A percentile compares a stretch with the other conserved stretches of the same genome.
Conservation (phyloP, 2,888 invertebrate species). For the Plagodis pulveraria region DNA sequence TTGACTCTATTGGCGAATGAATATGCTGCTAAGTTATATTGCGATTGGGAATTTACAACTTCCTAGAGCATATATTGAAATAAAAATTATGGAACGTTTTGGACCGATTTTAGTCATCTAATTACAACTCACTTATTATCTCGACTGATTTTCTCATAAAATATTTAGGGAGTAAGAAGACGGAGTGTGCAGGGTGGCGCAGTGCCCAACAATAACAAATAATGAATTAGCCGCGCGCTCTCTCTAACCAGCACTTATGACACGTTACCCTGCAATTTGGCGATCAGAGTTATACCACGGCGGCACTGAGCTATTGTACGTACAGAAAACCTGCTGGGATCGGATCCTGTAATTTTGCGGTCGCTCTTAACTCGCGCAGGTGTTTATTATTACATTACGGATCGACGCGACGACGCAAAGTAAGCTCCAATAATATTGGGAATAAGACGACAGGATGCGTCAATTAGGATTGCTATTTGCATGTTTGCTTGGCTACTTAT, state of each 20-base stretch:
- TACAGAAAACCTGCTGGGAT: slow-evolving; percentile 62
- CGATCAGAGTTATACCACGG: slow-evolving; percentile 62
- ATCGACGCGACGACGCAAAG: slow-evolving; percentile 43
- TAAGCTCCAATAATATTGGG: slow-evolving; percentile 51
- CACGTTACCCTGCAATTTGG: slow-evolving; percentile 81
- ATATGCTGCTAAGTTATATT: neutral
- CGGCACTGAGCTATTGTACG: slow-evolving; percentile 61
- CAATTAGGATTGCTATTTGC: slow-evolving; percentile 42
- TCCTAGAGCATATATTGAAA: neutral
- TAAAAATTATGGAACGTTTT: too few relatives aligned
- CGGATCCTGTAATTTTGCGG: slow-evolving; percentile 77
- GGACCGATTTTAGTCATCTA: too few relatives aligned
- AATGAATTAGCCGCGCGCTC: slow-evolving; percentile 41
- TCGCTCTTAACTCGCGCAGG: slow-evolving; percentile 59
- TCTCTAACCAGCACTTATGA: slow-evolving; percentile 66
- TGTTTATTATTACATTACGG: slow-evolving; percentile 67
- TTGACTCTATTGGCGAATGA: too few relatives aligned
- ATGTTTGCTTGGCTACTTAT: slow-evolving; percentile 27
- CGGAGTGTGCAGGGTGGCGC: neutral
- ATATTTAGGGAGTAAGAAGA: slow-evolving; percentile 3
- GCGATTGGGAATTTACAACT: neutral
- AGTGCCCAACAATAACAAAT: slow-evolving; percentile 27
- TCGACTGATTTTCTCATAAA: slow-evolving; percentile 8
- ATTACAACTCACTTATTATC: too few relatives aligned
- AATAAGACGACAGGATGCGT: slow-evolving; percentile 48